These are phyloP conservation scores for Arctocebus calabarensis DNA, from an alignment of 2,797 vertebrate genomes.

Conservation along the genomic window DNA sequence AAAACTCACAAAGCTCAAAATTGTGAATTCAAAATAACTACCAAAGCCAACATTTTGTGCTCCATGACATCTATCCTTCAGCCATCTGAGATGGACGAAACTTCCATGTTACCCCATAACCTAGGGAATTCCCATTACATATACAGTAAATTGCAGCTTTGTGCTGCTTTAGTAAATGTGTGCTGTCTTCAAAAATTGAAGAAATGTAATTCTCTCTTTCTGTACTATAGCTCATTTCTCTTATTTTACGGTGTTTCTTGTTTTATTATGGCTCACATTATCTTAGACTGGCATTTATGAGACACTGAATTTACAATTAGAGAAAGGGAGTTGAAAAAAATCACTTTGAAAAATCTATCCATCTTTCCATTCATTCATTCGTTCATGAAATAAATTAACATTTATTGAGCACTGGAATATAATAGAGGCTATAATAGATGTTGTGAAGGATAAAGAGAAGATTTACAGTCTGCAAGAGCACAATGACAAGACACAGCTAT, in stretches of 20 bases:
- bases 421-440: background rate
- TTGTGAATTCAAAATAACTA: conserved; percentile 6
- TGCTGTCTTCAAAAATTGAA: conserved; percentile 16
- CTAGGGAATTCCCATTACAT: conserved; percentile 33
- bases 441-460: background rate
- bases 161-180: background rate
- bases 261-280: background rate
- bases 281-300: background rate
- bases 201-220: background rate
- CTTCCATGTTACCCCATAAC: background rate
- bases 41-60: background rate
- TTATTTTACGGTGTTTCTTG: background rate
- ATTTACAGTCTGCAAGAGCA: background rate
- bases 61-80: background rate
- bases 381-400: background rate
- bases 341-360: conserved; percentile 43
- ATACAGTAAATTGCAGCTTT: conserved; percentile 4
- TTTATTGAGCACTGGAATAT: background rate
- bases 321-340: conserved; percentile 39
- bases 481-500: background rate
- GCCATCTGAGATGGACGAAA: conserved; percentile 10
- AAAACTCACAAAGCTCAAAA: background rate
- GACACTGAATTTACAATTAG: background rate
- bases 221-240: background rate
- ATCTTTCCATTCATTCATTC: background rate